Percentiles rank a stretch among this genome's conserved stretches.
These are phyloP conservation scores for Allolobophora icterica DNA, from an alignment of 2,888 invertebrate genomes.

Conservation along the genomic window DNA sequence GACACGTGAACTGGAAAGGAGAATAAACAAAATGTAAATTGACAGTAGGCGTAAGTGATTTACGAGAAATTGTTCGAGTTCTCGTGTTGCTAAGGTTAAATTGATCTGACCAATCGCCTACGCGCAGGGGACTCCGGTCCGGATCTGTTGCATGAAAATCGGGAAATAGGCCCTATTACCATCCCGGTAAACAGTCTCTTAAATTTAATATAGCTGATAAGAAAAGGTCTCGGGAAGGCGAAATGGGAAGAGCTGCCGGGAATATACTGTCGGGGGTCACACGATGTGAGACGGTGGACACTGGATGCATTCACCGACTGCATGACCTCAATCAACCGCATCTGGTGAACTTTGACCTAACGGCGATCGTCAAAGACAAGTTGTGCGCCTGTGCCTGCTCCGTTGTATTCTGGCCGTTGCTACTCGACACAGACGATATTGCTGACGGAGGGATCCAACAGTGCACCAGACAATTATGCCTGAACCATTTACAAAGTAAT, in stretches of 20 bases:
- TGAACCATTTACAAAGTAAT: too few relatives aligned
- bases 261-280: not conserved
- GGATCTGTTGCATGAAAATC: not conserved
- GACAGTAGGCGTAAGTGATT: not conserved
- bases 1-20: not conserved
- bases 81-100: not conserved
- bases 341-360: not conserved
- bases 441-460: too few relatives aligned
- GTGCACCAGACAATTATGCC: too few relatives aligned
- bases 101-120: not conserved
- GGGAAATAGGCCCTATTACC: too few relatives aligned
- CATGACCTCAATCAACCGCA: not conserved
- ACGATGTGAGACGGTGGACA: not conserved
- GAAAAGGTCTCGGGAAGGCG: not conserved
- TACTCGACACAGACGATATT: too few relatives aligned
- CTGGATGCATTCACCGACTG: too few relatives aligned
- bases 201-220: not conserved
- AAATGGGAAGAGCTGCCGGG: not conserved
- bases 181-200: not conserved
- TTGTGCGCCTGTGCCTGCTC: not conserved
- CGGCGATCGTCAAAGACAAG: not conserved
- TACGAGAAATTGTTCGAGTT: not conserved
- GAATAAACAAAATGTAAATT: not conserved
- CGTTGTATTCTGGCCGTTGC: too few relatives aligned
- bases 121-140: not conserved